Conservation (phyloP, 2,113 vertebrate species). For the Anser cygnoides region DNA sequence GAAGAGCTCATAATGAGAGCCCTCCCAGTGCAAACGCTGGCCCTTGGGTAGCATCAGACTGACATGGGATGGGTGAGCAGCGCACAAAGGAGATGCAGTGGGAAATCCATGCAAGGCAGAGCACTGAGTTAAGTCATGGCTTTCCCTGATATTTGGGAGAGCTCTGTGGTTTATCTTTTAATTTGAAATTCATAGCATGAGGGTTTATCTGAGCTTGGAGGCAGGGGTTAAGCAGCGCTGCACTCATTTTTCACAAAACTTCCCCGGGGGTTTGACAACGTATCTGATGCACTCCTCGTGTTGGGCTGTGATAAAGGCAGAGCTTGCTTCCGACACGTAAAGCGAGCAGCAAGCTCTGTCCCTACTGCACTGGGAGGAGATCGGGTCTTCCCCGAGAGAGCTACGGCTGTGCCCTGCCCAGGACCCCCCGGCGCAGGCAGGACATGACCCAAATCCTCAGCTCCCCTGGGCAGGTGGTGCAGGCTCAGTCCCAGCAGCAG, state of each 20-base stretch:
- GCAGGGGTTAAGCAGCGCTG: background rate
- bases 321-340: background rate
- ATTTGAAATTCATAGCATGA: background rate
- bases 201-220: background rate
- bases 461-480: background rate
- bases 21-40: background rate
- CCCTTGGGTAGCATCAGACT: background rate
- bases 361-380: background rate
- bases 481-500: background rate
- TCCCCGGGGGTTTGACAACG: rapidly evolving
- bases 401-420: background rate
- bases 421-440: background rate
- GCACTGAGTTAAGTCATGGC: background rate
- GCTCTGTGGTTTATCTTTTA: background rate
- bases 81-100: background rate
- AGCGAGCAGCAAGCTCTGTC: background rate
- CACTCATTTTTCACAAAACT: background rate
- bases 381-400: background rate
- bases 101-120: rapidly evolving
- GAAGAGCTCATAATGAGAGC: background rate
- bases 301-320: background rate
- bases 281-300: background rate
- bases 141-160: background rate
- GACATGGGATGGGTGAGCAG: background rate
- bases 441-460: background rate